A percentile compares a stretch with the other conserved stretches of the same genome.
Conservation (phyloP, 2,113 vertebrate genomes). For the Gnathonemus echidnorhynchus region DNA sequence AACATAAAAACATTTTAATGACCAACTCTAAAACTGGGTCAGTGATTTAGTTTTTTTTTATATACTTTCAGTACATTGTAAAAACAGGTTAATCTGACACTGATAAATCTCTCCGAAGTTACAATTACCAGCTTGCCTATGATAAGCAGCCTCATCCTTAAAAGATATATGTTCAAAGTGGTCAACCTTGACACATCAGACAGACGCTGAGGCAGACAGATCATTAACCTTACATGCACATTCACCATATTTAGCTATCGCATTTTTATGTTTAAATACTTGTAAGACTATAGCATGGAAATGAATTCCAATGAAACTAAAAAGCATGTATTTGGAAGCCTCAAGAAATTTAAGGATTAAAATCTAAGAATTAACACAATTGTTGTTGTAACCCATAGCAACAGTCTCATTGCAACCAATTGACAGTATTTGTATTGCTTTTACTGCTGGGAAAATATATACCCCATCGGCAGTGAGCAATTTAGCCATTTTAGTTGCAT, state of each 20-base stretch:
- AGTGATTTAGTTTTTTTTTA: not conserved
- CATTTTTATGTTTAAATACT: not conserved
- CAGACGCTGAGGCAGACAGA: not conserved
- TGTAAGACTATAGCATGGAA: conserved; percentile 23
- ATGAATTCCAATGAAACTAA: conserved; percentile 42
- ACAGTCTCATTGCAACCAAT: conserved; percentile 66
- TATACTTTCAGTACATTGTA: not conserved
- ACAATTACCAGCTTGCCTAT: not conserved
- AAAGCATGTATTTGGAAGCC: conserved; percentile 41
- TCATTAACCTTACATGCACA: not conserved
- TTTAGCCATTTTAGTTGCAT: conserved; percentile 5
- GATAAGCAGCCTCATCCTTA: not conserved
- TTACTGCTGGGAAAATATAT: conserved; percentile 43
- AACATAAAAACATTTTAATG: not conserved
- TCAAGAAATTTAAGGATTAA: conserved; percentile 56
- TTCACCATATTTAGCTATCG: not conserved
- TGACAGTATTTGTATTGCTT: conserved; percentile 68
- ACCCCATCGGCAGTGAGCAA: not conserved
- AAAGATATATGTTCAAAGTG: not conserved
- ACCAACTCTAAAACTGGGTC: not conserved
- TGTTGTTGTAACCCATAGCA: conserved; percentile 72
- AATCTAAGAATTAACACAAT: conserved; percentile 65
- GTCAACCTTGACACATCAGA: not conserved
- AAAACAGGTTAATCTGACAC: not conserved
- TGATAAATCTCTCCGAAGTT: not conserved